Evolutionary conservation across 2,113 vertebrate species (phyloP).

Genomic region (Polypterus bichir): DNA sequence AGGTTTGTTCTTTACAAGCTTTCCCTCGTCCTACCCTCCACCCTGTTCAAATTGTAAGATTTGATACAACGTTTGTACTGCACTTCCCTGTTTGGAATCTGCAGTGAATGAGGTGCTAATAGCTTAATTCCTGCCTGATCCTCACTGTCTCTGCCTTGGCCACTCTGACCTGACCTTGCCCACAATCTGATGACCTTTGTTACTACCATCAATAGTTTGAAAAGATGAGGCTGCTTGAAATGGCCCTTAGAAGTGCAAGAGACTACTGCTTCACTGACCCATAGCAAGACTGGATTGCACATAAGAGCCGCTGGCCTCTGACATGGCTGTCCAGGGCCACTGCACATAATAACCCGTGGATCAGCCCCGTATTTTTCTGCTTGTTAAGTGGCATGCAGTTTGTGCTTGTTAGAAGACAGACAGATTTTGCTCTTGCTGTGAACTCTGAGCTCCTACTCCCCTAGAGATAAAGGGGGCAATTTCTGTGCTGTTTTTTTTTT

Average conservation of each 20-base stretch:
- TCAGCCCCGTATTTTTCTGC: constrained; percentile 25
- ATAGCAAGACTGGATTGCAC: constrained; percentile 69
- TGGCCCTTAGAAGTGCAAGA: constrained; percentile 58
- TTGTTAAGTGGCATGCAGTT: constrained; percentile 34
- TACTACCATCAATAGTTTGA: constrained; percentile 51
- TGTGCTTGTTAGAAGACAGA: constrained; percentile 26
- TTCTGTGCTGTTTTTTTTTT: too few relatives aligned
- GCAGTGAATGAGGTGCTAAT: constrained; percentile 68
- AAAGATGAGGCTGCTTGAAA: constrained; percentile 42
- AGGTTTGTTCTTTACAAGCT: too few relatives aligned
- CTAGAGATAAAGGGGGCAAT: too few relatives aligned
- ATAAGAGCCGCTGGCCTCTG: constrained; percentile 66
- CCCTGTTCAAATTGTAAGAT: too few relatives aligned
- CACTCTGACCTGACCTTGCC: constrained; percentile 68
- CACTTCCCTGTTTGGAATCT: too few relatives aligned
- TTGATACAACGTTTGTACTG: too few relatives aligned
- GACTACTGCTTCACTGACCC: constrained; percentile 75
- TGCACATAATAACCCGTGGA: constrained; percentile 42
- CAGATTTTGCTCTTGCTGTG: constrained; percentile 50
- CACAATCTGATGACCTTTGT: constrained; percentile 73
- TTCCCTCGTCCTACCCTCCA: too few relatives aligned
- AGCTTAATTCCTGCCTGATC: constrained; percentile 72
- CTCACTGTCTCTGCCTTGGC: constrained; percentile 67
- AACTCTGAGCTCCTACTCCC: constrained; percentile 33
- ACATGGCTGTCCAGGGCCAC: constrained; percentile 42